Evolutionary conservation across 2,113 vertebrate genomes (phyloP).

Genomic region (Ageneiosus marmoratus): DNA sequence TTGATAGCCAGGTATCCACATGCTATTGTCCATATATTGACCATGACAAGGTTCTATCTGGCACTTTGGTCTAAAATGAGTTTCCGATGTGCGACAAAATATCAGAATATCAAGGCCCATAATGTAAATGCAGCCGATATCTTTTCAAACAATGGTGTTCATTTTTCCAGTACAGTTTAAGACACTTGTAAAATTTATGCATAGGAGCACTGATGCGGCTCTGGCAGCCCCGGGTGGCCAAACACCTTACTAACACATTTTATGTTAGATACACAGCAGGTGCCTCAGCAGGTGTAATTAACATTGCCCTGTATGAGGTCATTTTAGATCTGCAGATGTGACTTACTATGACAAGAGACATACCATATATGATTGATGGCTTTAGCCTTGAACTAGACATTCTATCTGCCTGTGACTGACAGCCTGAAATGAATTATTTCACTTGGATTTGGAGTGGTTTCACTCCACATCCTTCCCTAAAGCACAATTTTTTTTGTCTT

Average conservation of each 20-base stretch:
- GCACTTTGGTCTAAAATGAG: neutral
- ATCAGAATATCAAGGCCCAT: neutral
- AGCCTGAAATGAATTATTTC: constrained; percentile 68
- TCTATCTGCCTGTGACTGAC: constrained; percentile 62
- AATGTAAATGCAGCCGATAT: neutral
- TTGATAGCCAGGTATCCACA: neutral
- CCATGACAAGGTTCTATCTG: neutral
- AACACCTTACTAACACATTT: constrained; percentile 9
- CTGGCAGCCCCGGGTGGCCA: neutral
- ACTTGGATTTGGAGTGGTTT: constrained; percentile 52
- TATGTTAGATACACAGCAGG: neutral
- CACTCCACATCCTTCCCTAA: constrained; percentile 61
- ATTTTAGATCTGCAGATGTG: constrained; percentile 43
- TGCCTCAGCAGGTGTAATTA: constrained; percentile 40
- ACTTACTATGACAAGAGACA: constrained; percentile 29
- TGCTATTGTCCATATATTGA: neutral
- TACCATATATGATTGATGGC: constrained; percentile 49
- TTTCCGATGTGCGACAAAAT: too few relatives aligned
- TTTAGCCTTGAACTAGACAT: constrained; percentile 48
- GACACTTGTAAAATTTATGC: neutral
- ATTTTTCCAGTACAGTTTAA: neutral
- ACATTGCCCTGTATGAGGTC: constrained; percentile 47
- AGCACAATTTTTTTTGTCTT: constrained; percentile 47
- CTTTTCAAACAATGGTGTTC: neutral
- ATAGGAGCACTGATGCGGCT: too few relatives aligned